phyloP scores from a whole-genome alignment of 2,113 vertebrate species.

The Crotalus viridis region DNA sequence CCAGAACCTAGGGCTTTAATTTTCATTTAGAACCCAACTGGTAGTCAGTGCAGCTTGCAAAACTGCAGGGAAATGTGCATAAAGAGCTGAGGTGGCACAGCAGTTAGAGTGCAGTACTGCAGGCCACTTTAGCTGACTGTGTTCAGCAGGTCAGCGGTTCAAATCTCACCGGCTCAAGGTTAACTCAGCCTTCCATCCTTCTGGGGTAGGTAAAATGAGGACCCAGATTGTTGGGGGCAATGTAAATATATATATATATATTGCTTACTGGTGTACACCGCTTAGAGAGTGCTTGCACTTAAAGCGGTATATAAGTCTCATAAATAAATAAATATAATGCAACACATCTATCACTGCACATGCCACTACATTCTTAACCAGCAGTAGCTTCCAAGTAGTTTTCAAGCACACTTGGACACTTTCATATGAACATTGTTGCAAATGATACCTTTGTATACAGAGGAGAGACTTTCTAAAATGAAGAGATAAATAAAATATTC shows the following conservation, averaged over 20 bases:
- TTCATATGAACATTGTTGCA: neutral
- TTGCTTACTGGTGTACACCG: too few species aligned
- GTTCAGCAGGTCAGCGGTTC: too few species aligned
- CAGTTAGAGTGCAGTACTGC: too few species aligned
- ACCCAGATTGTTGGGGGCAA: too few species aligned
- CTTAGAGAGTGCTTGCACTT: too few species aligned
- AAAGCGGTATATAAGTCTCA: too few species aligned
- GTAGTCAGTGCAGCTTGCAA: neutral
- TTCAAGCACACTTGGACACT: neutral
- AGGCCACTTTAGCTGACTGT: too few species aligned
- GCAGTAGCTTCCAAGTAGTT: neutral
- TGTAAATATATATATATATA: too few species aligned
- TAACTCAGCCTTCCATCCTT: too few species aligned
- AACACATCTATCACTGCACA: neutral
- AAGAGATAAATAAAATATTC: neutral
- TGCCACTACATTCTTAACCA: neutral
- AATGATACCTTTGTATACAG: neutral
- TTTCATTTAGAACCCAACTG: neutral
- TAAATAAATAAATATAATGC: neutral
- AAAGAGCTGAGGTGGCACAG: too few species aligned
- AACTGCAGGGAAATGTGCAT: neutral
- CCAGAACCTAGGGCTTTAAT: neutral
- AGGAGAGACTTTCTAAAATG: neutral
- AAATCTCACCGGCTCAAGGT: too few species aligned
- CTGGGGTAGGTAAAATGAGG: too few species aligned